Conservation (phyloP, 1,140 invertebrate species). For the Brachionus asplanchnoidis region DNA sequence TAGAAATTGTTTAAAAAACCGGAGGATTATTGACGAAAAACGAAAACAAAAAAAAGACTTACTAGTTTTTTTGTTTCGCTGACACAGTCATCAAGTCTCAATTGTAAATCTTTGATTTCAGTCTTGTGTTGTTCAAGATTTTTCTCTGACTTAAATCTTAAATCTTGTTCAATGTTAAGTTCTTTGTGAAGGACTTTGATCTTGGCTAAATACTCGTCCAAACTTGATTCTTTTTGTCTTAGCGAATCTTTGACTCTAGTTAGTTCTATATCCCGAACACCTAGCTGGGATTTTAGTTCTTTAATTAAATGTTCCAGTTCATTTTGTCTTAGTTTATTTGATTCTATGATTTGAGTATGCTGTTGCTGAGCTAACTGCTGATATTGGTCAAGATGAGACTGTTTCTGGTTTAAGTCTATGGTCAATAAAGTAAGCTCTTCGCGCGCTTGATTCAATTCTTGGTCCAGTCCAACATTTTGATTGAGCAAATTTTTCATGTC, state of each 20-base stretch:
- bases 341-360: not conserved
- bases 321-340: not conserved
- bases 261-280: slow-evolving; percentile 7
- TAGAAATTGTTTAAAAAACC: not conserved
- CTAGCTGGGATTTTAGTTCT: not conserved
- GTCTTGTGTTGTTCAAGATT: slow-evolving; percentile 34
- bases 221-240: not conserved
- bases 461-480: slow-evolving; percentile 17
- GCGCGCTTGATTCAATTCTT: slow-evolving; percentile 2
- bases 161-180: not conserved
- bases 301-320: slow-evolving; percentile 15
- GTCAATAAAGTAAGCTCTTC: not conserved
- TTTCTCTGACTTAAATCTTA: not conserved
- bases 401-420: not conserved
- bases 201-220: slow-evolving; percentile 7
- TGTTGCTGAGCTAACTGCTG: not conserved
- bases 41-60: not conserved
- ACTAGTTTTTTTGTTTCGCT: slow-evolving; percentile 36
- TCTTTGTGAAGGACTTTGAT: slow-evolving; percentile 19
- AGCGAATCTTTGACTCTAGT: not conserved
- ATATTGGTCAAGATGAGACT: not conserved
- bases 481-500: slow-evolving; percentile 38
- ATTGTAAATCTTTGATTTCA: slow-evolving; percentile 36
- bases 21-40: not conserved
- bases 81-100: slow-evolving; percentile 21